These are phyloP conservation scores for Campylomormyrus tamandua DNA, from an alignment of 2,113 vertebrate genomes.

Conservation along the genomic window DNA sequence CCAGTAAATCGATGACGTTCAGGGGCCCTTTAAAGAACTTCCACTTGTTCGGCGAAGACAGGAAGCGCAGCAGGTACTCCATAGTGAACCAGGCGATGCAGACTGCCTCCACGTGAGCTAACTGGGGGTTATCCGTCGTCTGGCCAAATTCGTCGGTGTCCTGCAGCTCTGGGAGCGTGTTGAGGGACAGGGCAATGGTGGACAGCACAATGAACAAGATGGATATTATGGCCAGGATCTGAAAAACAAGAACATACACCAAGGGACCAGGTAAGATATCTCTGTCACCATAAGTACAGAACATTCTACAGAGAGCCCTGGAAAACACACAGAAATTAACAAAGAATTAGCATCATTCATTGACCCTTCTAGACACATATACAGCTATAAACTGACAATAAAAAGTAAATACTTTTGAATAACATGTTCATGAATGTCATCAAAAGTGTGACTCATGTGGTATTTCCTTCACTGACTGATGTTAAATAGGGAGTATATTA, in stretches of 20 bases:
- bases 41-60: conserved; percentile 97
- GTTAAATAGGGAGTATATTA: not conserved
- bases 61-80: conserved; percentile 94
- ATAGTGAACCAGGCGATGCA: conserved; percentile 99
- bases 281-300: not conserved
- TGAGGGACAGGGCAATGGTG: conserved; percentile 96
- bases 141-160: conserved; percentile 86
- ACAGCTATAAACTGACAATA: not conserved
- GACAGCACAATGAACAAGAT: conserved; percentile 98
- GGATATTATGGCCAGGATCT: conserved; percentile 98
- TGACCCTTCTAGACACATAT: not conserved
- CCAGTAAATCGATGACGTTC: conserved; percentile 92
- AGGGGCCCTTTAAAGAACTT: conserved; percentile 98
- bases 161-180: conserved; percentile 95
- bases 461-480: not conserved
- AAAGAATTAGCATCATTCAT: not conserved
- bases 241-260: conserved; percentile 53
- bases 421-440: not conserved
- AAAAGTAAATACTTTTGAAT: not conserved
- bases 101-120: conserved; percentile 93
- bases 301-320: not conserved
- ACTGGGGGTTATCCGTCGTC: conserved; percentile 87
- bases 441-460: not conserved
- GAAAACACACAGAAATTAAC: not conserved
- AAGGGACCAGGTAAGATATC: not conserved